Conservation (phyloP, 64 coral and sea anemone species). For the Acropora yongei region DNA sequence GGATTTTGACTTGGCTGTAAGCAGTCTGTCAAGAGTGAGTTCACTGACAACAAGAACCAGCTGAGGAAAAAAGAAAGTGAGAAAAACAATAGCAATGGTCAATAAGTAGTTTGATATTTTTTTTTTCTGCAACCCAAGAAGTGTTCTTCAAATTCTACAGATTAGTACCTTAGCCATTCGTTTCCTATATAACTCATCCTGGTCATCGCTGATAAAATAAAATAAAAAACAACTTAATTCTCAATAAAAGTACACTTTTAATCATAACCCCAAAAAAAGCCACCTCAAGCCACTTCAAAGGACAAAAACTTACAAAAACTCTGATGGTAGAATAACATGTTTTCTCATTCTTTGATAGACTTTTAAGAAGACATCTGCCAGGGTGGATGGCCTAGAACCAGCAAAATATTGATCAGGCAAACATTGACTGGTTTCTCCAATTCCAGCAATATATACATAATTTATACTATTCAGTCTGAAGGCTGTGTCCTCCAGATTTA, state of each 20-base stretch:
- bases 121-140: too few species aligned
- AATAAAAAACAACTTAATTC: not conserved
- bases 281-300: not conserved
- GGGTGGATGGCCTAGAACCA: conserved; percentile 73
- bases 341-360: conserved; percentile 86
- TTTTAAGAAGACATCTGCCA: conserved; percentile 95
- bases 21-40: conserved; percentile 88
- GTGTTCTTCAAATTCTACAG: too few species aligned
- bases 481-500: too few species aligned
- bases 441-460: too few species aligned
- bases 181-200: conserved; percentile 71
- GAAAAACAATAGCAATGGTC: too few species aligned
- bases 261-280: not conserved
- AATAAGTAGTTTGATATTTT: too few species aligned
- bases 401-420: not conserved
- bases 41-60: conserved; percentile 91
- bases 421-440: not conserved
- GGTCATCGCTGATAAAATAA: conserved; percentile 56
- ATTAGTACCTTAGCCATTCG: conserved; percentile 73
- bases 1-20: conserved; percentile 94
- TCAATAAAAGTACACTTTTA: not conserved
- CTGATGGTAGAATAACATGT: conserved; percentile 88
- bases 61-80: conserved; percentile 34
- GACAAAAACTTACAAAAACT: conserved; percentile 77
- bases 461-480: too few species aligned